phyloP scores from a whole-genome alignment of 2,888 invertebrate species.

The Pegoplata infirma region DNA sequence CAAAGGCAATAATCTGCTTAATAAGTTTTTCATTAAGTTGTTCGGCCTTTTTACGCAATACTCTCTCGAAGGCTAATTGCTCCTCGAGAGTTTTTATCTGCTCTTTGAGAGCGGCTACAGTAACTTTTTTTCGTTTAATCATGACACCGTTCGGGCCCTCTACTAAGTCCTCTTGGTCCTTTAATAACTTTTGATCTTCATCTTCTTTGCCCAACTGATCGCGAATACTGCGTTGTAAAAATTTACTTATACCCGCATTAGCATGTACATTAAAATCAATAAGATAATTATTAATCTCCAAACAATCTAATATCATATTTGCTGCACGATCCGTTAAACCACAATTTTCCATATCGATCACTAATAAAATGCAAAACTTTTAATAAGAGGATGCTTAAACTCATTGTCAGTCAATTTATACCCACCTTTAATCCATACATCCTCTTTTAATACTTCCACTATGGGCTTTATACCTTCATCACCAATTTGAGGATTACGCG shows the following conservation, averaged over 20 bases:
- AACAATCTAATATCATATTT: conserved; percentile 80
- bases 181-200: conserved; percentile 66
- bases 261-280: conserved; percentile 84
- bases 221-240: conserved; percentile 79
- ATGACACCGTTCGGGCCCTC: conserved; percentile 65
- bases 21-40: conserved; percentile 82
- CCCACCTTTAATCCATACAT: conserved; percentile 87
- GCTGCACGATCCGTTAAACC: conserved; percentile 84
- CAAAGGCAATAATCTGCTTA: conserved; percentile 80
- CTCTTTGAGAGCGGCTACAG: conserved; percentile 69
- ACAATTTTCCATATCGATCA: conserved; percentile 87
- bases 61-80: conserved; percentile 82
- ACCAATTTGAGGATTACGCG: conserved; percentile 84
- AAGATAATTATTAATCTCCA: conserved; percentile 83
- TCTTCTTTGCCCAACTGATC: conserved; percentile 78
- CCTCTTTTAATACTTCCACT: conserved; percentile 85
- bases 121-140: conserved; percentile 69
- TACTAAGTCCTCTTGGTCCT: conserved; percentile 68
- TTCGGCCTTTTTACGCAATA: conserved; percentile 82
- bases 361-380: conserved; percentile 71
- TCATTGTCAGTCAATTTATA: too few relatives aligned
- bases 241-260: conserved; percentile 80
- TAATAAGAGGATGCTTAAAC: too few relatives aligned
- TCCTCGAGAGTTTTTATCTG: conserved; percentile 79
- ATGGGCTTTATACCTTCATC: conserved; percentile 83